Percentiles rank a stretch among this genome's conserved stretches.
These are phyloP conservation scores for Indri indri DNA, from an alignment of 2,113 vertebrate genomes.

Conservation along the genomic window DNA sequence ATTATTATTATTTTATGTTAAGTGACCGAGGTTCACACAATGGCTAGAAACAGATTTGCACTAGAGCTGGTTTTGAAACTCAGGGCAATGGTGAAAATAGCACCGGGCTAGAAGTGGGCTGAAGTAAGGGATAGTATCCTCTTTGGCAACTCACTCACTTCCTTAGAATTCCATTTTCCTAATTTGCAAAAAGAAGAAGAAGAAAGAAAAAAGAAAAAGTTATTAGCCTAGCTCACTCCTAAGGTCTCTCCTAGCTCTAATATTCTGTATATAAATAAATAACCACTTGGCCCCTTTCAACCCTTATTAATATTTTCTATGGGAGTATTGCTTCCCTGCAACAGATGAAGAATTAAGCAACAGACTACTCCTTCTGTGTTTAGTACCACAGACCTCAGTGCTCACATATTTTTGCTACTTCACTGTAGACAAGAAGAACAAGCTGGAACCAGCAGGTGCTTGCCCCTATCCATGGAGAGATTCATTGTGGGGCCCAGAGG, in stretches of 20 bases:
- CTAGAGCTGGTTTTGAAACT: neutral
- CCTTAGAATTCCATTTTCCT: neutral
- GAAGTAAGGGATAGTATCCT: neutral
- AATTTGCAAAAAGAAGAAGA: neutral
- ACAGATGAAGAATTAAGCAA: neutral
- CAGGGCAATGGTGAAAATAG: neutral
- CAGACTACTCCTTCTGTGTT: neutral
- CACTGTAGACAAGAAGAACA: neutral
- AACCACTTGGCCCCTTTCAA: neutral
- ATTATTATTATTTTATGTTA: neutral
- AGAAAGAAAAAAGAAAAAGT: neutral
- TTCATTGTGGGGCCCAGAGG: neutral
- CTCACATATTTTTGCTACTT: neutral
- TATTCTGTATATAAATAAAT: conserved; percentile 14
- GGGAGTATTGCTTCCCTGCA: neutral
- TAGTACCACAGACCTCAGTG: neutral
- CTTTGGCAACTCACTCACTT: neutral
- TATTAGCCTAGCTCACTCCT: neutral
- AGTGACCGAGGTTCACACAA: neutral
- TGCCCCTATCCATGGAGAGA: neutral
- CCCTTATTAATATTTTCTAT: conserved; percentile 12
- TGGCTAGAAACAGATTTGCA: neutral
- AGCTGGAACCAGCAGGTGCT: neutral
- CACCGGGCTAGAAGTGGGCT: neutral
- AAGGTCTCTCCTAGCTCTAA: neutral